phyloP scores from a whole-genome alignment of 2,888 invertebrate genomes.

The Salticus scenicus region DNA sequence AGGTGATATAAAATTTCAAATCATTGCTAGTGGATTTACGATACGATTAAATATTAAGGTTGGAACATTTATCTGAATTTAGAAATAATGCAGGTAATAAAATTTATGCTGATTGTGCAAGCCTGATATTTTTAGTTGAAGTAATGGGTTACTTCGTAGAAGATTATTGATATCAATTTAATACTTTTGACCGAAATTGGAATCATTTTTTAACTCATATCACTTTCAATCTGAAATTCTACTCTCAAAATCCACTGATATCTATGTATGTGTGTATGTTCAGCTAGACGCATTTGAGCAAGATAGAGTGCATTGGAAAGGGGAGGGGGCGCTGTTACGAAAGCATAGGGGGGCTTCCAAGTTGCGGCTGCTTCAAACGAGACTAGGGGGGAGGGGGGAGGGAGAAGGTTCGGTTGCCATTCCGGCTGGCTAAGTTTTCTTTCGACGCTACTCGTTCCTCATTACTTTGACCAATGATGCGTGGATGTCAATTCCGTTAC shows the following conservation, averaged over 20 bases:
- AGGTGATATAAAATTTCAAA: too few species aligned
- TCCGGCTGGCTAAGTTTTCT: slow-evolving; percentile 69
- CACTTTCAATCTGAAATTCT: slow-evolving; percentile 17
- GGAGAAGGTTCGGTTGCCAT: slow-evolving; percentile 60
- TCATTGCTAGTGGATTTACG: too few species aligned
- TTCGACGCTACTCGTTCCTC: slow-evolving; percentile 61
- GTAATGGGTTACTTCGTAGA: neutral
- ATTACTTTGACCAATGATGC: slow-evolving; percentile 70
- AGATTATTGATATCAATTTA: neutral
- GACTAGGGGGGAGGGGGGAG: neutral
- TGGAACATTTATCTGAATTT: too few species aligned
- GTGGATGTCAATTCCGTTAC: slow-evolving; percentile 67
- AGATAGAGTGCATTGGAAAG: neutral
- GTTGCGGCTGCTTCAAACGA: slow-evolving; percentile 49
- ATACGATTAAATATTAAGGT: too few species aligned
- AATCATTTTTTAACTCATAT: slow-evolving; percentile 23
- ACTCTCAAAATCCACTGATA: neutral
- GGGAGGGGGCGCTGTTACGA: neutral
- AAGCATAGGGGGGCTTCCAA: slow-evolving; percentile 3
- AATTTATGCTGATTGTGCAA: too few species aligned
- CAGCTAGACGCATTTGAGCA: slow-evolving; percentile 20
- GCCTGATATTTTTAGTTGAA: too few species aligned
- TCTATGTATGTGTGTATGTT: slow-evolving; percentile 16
- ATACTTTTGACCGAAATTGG: slow-evolving; percentile 1
- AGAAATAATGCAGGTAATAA: too few species aligned